Conservation (phyloP, 2,888 invertebrate genomes). For the Caenorhabditis macrosperma region DNA sequence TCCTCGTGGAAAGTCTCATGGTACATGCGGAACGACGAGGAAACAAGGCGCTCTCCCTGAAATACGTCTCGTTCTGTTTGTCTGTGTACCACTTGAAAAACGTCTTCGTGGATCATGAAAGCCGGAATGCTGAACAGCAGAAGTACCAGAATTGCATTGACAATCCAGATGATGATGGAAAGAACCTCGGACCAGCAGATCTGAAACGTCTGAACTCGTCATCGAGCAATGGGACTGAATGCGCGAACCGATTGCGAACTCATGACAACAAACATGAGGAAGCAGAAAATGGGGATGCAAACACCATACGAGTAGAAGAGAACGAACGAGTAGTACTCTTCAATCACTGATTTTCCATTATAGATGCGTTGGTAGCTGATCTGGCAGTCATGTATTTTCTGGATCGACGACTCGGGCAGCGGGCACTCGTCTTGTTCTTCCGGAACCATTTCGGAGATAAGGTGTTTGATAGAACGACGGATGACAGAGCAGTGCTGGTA, state of each 20-base stretch:
- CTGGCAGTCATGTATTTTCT: constrained; percentile 64
- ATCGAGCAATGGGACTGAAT: too few relatives aligned
- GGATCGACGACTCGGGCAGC: constrained; percentile 54
- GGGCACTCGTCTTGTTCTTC: constrained; percentile 60
- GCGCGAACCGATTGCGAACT: constrained; percentile 46
- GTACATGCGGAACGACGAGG: constrained; percentile 69
- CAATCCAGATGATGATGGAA: constrained; percentile 65
- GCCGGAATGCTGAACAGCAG: constrained; percentile 68
- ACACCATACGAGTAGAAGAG: constrained; percentile 65
- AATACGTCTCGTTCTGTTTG: constrained; percentile 1
- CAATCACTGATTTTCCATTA: constrained; percentile 61
- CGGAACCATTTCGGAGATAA: constrained; percentile 60
- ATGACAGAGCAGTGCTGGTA: constrained; percentile 57
- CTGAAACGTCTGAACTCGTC: constrained; percentile 42
- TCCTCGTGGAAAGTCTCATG: constrained; percentile 70
- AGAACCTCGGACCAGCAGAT: constrained; percentile 63
- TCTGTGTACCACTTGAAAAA: background rate
- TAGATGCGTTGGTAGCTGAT: constrained; percentile 58
- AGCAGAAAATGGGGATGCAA: constrained; percentile 64
- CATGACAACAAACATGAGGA: constrained; percentile 53
- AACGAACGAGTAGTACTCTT: constrained; percentile 63
- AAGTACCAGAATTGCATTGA: constrained; percentile 63
- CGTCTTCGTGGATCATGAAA: constrained; percentile 71
- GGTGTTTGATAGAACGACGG: constrained; percentile 50
- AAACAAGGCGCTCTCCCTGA: constrained; percentile 65